Percentiles rank a stretch among this genome's conserved stretches.
phyloP scores from a whole-genome alignment of 2,113 vertebrate species.

The Sialia sialis region DNA sequence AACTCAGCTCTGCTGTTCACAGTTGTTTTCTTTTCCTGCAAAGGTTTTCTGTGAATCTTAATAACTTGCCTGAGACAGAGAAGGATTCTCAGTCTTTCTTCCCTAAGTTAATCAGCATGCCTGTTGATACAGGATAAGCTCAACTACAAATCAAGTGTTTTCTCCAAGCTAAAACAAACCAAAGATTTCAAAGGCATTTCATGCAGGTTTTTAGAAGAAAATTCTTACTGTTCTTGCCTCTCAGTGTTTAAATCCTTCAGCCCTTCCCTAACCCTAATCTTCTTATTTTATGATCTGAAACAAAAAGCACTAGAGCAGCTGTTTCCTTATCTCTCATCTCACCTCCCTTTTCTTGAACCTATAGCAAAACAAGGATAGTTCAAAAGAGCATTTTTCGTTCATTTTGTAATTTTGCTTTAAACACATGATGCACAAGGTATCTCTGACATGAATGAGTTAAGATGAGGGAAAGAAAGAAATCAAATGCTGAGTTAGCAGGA shows the following conservation, averaged over 20 bases:
- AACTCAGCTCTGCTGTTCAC: not conserved
- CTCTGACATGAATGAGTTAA: not conserved
- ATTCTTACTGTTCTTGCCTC: not conserved
- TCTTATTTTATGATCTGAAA: not conserved
- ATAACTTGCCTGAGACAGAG: not conserved
- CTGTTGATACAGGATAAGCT: not conserved
- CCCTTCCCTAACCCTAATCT: not conserved
- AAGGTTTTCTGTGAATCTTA: conserved; percentile 3
- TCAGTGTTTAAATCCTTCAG: not conserved
- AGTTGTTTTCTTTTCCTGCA: not conserved
- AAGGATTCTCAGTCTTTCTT: not conserved
- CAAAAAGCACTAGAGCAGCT: not conserved
- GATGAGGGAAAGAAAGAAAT: not conserved
- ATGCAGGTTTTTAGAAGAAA: not conserved
- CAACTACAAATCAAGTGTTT: not conserved
- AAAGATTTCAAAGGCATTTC: not conserved
- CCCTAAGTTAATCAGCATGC: not conserved
- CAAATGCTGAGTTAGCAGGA: not conserved
- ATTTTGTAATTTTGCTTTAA: not conserved
- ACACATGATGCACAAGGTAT: not conserved
- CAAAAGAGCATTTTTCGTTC: not conserved
- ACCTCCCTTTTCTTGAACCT: not conserved
- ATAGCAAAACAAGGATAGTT: not conserved
- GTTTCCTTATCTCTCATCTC: not conserved
- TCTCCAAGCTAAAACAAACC: not conserved